phyloP scores from a whole-genome alignment of 2,113 vertebrate genomes.

The Paramisgurnus dabryanus region DNA sequence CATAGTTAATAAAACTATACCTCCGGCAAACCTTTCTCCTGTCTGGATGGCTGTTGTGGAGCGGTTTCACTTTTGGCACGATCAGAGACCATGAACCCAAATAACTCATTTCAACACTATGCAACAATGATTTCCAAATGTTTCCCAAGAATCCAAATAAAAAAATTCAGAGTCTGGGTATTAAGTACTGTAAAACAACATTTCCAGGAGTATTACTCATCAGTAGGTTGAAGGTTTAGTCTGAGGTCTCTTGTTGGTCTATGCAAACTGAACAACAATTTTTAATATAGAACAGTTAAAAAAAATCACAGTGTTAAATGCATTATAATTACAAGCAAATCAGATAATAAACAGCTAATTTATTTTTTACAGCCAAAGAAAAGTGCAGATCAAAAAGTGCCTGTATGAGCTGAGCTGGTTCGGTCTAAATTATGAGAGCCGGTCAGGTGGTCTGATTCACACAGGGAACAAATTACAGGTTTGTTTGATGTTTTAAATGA shows the following conservation, averaged over 20 bases:
- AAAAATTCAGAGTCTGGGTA: conserved; percentile 18
- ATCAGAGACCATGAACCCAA: not conserved
- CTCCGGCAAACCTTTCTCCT: not conserved
- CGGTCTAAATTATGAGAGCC: conserved; percentile 1
- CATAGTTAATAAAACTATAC: not conserved
- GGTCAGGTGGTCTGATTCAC: conserved; percentile 46
- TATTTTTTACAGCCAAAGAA: conserved; percentile 7
- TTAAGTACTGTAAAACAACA: conserved; percentile 3
- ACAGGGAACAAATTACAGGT: conserved; percentile 25
- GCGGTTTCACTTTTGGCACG: not conserved
- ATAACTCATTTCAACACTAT: conserved; percentile 37
- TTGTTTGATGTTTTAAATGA: conserved; percentile 41
- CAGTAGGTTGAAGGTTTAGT: not conserved
- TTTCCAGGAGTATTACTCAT: conserved; percentile 39
- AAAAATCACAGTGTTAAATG: conserved; percentile 4
- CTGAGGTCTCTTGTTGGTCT: not conserved
- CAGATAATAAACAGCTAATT: conserved; percentile 13
- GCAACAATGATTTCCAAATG: not conserved
- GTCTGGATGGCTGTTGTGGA: not conserved
- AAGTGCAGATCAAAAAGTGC: too few relatives aligned
- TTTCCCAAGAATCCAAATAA: conserved; percentile 12
- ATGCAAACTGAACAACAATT: conserved; percentile 1
- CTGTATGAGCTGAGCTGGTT: not conserved
- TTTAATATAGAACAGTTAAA: not conserved
- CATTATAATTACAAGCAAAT: not conserved